Evolutionary conservation across 2,888 invertebrate species (phyloP).

Genomic region (Philhelius pedissequus): DNA sequence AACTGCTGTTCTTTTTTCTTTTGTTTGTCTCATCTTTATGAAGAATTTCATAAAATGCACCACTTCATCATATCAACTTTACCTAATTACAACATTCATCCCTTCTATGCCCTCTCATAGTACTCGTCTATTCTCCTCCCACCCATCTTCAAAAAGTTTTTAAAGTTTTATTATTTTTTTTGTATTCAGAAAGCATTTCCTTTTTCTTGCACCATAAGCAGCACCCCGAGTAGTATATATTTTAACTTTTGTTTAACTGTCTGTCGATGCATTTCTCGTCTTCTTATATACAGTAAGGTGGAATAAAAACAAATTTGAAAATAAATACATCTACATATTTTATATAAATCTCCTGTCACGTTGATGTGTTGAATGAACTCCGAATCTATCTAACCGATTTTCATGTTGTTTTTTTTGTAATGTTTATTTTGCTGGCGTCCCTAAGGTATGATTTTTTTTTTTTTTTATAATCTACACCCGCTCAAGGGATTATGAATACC

Average conservation of each 20-base stretch:
- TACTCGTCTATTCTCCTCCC: not conserved
- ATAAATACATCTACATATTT: no score
- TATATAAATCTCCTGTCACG: no score
- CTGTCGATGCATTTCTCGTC: constrained; percentile 19
- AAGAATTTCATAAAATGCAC: constrained; percentile 31
- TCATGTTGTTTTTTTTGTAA: no score
- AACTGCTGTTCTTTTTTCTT: not conserved
- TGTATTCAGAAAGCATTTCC: constrained; percentile 57
- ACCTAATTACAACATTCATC: constrained; percentile 50
- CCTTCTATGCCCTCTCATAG: not conserved
- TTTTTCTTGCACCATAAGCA: not conserved
- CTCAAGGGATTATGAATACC: no score
- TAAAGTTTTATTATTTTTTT: constrained; percentile 2
- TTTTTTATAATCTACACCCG: no score
- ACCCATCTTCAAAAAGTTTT: constrained; percentile 14
- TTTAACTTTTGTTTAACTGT: constrained; percentile 10
- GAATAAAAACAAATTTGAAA: not conserved
- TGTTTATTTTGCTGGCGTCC: no score
- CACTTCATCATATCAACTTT: constrained; percentile 43
- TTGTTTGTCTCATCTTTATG: not conserved
- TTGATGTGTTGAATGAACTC: no score
- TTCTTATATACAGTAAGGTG: not conserved
- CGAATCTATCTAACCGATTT: no score
- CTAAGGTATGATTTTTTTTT: no score
- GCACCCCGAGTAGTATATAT: not conserved